Base-by-base conservation (phyloP, 2,888 invertebrate genomes). In the Eristalis intricaria region DNA sequence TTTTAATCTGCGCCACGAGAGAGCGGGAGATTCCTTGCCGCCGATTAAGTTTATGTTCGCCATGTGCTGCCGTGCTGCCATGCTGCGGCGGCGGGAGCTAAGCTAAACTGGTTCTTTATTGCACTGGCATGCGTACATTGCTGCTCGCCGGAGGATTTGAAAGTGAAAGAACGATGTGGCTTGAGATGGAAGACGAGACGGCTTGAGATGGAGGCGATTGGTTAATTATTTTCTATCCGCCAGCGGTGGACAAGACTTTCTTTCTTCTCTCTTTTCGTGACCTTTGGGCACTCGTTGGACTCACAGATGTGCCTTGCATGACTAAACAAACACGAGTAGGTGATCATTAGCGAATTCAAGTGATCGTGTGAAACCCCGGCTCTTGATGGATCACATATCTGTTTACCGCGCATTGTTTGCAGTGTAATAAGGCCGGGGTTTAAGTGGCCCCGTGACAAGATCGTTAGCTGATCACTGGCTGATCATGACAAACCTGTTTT, bases 341-440 rank as follows among this genome's bases (percentile, higher is more conserved):
- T 29, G 70, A 73, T 80, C 73, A 73, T 79, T 66, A 74, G 68
- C 63, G 60, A 43, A 79, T 35, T 58, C 66, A 80, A 63, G 64
- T 69, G 74, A 35, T 56, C 73, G 63, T 81, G 69, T 81, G 74
- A 75, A 56, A 56, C 74, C 74, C 63, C 74, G 13, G 13, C 11
- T 11, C 15, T 15, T 15, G 15, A 15, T 15, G 13, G 40, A 15
- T 43, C 38, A 13, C 32, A 32, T 8, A 1, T 13, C 38, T 38
- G 38, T 13, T n/a, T 1, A 43, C n/a, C 13, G n/a, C 1, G 43
- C 5, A n/a, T 43, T 43, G 43, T 43, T 43, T 43, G 43, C 43
- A 7, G 19, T 19, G 7, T 19, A 19, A 50, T 19, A 19, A 50
- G 50, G 0, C 43, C 15, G 15, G 15, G 3, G 13, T 40, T 40